Percentiles rank a stretch among this genome's conserved stretches.
Conservation (phyloP, 2,888 invertebrate genomes). For the Marronus borbonicus region DNA sequence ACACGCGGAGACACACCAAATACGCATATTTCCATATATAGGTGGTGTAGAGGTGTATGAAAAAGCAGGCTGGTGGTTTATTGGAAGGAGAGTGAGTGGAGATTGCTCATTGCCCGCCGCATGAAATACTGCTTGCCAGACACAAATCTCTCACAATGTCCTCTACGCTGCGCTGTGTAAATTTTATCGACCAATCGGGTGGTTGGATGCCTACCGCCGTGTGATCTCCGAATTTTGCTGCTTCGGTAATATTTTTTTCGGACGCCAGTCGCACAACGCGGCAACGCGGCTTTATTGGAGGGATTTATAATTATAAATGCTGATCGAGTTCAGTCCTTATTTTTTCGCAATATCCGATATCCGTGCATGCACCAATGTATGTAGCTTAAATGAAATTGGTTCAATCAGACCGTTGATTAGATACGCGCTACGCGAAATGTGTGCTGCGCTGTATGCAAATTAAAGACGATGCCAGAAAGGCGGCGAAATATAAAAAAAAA, state of each 20-base stretch:
- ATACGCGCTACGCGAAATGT: too few species aligned
- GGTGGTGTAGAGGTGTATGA: neutral
- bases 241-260: slow-evolving; percentile 9
- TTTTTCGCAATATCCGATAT: slow-evolving; percentile 1
- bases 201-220: neutral
- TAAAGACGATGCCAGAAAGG: neutral
- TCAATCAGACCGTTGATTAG: too few species aligned
- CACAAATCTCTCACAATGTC: slow-evolving; percentile 30
- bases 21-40: too few species aligned
- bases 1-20: neutral
- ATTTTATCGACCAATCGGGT: slow-evolving; percentile 15
- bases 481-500: neutral
- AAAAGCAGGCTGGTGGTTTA: neutral
- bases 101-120: neutral
- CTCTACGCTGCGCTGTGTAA: slow-evolving; percentile 3
- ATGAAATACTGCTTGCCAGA: slow-evolving; percentile 31
- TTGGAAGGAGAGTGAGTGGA: slow-evolving; percentile 1
- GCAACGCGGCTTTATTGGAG: neutral
- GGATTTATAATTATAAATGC: slow-evolving; percentile 10
- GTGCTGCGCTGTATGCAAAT: too few species aligned
- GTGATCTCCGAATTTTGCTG: slow-evolving; percentile 27
- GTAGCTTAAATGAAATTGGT: too few species aligned
- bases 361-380: too few species aligned
- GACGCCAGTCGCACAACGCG: neutral
- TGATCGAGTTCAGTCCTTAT: neutral